A percentile compares a stretch with the other conserved stretches of the same genome.
Conservation (phyloP, 1,140 invertebrate species). For the Papilio machaon region DNA sequence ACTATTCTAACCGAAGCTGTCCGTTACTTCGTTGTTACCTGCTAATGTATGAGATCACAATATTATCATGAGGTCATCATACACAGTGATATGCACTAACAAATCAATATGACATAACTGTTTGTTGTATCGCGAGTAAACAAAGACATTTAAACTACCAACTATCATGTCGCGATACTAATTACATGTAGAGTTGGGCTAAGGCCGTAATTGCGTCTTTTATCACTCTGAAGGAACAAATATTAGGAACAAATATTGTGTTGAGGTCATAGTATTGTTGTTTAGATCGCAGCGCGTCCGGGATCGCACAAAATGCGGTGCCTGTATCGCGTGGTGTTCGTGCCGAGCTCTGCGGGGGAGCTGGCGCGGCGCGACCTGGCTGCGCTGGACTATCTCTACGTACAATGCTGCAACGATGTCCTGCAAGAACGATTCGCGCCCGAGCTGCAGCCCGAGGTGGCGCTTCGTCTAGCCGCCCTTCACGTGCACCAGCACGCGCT, state of each 20-base stretch:
- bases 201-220: not conserved
- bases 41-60: not conserved
- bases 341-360: conserved; percentile 92
- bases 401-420: conserved; percentile 96
- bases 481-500: conserved; percentile 95
- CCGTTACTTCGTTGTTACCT: not conserved
- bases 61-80: not conserved
- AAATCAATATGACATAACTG: not conserved
- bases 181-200: not conserved
- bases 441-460: conserved; percentile 94
- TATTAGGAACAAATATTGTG: not conserved
- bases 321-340: conserved; percentile 93
- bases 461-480: conserved; percentile 91
- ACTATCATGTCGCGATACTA: not conserved
- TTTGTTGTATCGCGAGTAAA: not conserved
- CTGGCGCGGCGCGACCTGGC: conserved; percentile 91
- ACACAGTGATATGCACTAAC: not conserved
- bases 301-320: conserved; percentile 94
- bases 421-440: conserved; percentile 95
- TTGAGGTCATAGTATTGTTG: not conserved
- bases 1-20: not conserved
- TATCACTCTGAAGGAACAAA: not conserved
- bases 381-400: conserved; percentile 95
- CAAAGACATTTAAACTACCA: not conserved
- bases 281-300: conserved; percentile 92